These are phyloP conservation scores for Macquaria australasica DNA, from an alignment of 2,113 vertebrate genomes.

Conservation along the genomic window DNA sequence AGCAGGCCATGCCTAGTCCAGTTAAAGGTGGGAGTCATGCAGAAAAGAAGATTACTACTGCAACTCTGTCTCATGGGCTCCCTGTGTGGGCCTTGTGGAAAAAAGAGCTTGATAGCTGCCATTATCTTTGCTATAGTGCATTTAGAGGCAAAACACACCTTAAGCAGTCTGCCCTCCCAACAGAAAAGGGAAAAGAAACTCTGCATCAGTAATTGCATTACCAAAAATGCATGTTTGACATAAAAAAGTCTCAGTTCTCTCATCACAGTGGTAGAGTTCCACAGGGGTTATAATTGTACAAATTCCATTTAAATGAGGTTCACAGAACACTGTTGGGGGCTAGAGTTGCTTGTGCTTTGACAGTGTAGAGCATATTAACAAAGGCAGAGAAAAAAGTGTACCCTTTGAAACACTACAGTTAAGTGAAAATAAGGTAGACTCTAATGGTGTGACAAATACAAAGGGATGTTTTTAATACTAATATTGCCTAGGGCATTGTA, in stretches of 20 bases:
- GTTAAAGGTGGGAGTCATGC: conserved; percentile 71
- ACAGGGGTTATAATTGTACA: conserved; percentile 70
- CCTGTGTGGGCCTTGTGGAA: conserved; percentile 36
- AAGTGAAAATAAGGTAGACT: conserved; percentile 49
- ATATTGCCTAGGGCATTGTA: conserved; percentile 23
- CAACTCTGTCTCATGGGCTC: conserved; percentile 48
- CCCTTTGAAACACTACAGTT: conserved; percentile 30
- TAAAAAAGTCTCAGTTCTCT: conserved; percentile 52
- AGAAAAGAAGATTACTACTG: conserved; percentile 76
- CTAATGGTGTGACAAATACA: conserved; percentile 47
- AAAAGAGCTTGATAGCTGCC: conserved; percentile 59
- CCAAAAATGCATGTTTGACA: conserved; percentile 61
- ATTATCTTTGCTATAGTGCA: conserved; percentile 68
- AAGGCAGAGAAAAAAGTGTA: background rate
- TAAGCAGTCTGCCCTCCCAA: conserved; percentile 32
- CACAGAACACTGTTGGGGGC: conserved; percentile 60
- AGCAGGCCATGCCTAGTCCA: conserved; percentile 57
- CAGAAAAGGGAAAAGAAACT: conserved; percentile 45
- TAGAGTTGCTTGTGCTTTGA: conserved; percentile 53
- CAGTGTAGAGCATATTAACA: conserved; percentile 55
- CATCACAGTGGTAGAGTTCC: conserved; percentile 66
- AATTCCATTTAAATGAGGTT: conserved; percentile 80
- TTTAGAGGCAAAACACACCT: conserved; percentile 64
- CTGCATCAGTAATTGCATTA: conserved; percentile 60
- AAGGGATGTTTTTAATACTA: conserved; percentile 35